Percentiles rank a stretch among this genome's conserved stretches.
Conservation (phyloP, 1,140 invertebrate genomes). For the Macrobrachium rosenbergii region DNA sequence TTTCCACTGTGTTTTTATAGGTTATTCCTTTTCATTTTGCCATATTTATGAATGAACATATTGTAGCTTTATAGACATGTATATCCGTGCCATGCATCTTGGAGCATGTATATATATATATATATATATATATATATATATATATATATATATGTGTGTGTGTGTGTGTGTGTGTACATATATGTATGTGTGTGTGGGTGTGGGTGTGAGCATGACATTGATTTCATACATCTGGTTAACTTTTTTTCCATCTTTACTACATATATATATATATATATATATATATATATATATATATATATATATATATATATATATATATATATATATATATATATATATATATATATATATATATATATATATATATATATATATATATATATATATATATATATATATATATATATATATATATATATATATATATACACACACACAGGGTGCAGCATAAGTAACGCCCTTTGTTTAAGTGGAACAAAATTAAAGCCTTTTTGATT, state of each 20-base stretch:
- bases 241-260: not conserved
- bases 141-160: not conserved
- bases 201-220: too few species aligned
- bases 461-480: too few species aligned
- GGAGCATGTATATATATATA: too few species aligned
- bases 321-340: not conserved
- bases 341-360: constrained; percentile 1
- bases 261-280: not conserved
- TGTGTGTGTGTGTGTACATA: not conserved
- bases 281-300: constrained; percentile 14
- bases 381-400: not conserved
- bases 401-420: constrained; percentile 4
- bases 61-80: too few species aligned
- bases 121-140: not conserved
- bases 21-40: not conserved
- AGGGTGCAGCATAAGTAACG: too few species aligned
- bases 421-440: constrained; percentile 7
- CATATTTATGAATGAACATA: not conserved
- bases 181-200: too few species aligned
- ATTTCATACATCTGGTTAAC: too few species aligned
- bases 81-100: too few species aligned
- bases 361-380: constrained; percentile 12
- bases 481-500: too few species aligned
- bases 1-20: not conserved
- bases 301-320: not conserved